Percentiles rank a stretch among this genome's conserved stretches.
Conservation (phyloP, 1,140 invertebrate species). For the Drosophila hydei region DNA sequence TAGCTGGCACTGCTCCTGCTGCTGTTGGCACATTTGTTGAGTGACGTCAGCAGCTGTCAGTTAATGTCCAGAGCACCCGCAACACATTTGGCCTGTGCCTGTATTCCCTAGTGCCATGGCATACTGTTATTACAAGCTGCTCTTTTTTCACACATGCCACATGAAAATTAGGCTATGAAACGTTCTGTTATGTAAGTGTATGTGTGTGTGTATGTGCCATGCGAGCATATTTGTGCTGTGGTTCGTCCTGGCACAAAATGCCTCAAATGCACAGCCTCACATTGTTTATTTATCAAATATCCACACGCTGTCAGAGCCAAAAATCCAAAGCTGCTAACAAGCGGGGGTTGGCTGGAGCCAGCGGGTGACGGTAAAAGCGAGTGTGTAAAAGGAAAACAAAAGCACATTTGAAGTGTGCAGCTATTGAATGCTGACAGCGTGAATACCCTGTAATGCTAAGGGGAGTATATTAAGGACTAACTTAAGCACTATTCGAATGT, state of each 20-base stretch:
- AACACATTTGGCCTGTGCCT: conserved; percentile 16
- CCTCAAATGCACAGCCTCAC: conserved; percentile 29
- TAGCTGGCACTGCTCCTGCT: not conserved
- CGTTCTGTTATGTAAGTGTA: conserved; percentile 7
- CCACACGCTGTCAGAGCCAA: conserved; percentile 54
- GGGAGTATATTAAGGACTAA: no score
- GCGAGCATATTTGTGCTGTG: conserved; percentile 32
- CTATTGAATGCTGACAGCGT: not conserved
- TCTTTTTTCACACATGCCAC: conserved; percentile 47
- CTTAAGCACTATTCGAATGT: no score
- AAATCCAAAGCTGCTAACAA: conserved; percentile 24
- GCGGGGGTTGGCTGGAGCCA: not conserved
- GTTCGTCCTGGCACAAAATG: conserved; percentile 9
- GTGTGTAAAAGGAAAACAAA: conserved; percentile 17
- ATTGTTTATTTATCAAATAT: conserved; percentile 82
- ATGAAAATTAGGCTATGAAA: conserved; percentile 76
- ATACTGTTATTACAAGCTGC: not conserved
- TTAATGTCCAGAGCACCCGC: conserved; percentile 7
- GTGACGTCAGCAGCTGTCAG: conserved; percentile 38
- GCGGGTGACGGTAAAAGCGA: not conserved
- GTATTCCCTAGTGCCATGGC: conserved; percentile 8
- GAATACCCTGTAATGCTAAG: not conserved
- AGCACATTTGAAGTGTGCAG: not conserved
- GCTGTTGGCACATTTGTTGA: conserved; percentile 1
- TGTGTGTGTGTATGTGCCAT: conserved; percentile 2